These are phyloP conservation scores for Strigamia transsilvanica DNA, from an alignment of 2,888 invertebrate species.

Conservation along the genomic window DNA sequence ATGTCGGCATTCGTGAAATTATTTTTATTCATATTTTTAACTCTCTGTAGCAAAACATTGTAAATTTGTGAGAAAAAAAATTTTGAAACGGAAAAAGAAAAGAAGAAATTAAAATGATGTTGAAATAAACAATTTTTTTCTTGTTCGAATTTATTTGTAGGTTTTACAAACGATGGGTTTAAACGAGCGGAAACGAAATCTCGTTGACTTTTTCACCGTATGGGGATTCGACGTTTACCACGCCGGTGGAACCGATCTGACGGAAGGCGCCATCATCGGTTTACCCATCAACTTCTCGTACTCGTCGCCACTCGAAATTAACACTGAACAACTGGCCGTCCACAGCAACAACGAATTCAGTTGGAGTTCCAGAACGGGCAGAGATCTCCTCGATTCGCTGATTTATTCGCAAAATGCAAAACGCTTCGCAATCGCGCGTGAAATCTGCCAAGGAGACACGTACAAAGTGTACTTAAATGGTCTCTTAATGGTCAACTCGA, in stretches of 20 bases:
- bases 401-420: slow-evolving; percentile 80
- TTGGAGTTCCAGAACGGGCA: slow-evolving; percentile 73
- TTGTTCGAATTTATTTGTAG: slow-evolving; percentile 35
- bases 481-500: slow-evolving; percentile 67
- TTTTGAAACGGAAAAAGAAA: not conserved
- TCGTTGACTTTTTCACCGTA: slow-evolving; percentile 73
- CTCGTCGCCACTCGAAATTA: slow-evolving; percentile 68
- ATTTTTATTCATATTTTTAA: too few relatives aligned
- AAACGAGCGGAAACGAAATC: slow-evolving; percentile 53
- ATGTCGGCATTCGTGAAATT: too few relatives aligned
- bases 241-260: slow-evolving; percentile 70
- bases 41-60: too few relatives aligned
- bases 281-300: slow-evolving; percentile 78
- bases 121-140: not conserved
- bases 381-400: slow-evolving; percentile 73
- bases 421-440: slow-evolving; percentile 80
- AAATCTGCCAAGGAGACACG: slow-evolving; percentile 73
- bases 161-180: slow-evolving; percentile 56
- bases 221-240: slow-evolving; percentile 78
- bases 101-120: not conserved
- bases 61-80: too few relatives aligned
- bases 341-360: slow-evolving; percentile 72
- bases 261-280: slow-evolving; percentile 75
- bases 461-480: slow-evolving; percentile 71
- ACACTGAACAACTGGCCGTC: slow-evolving; percentile 71